Conservation (phyloP, 2,113 vertebrate species). For the Mesembrinibis cayennensis region DNA sequence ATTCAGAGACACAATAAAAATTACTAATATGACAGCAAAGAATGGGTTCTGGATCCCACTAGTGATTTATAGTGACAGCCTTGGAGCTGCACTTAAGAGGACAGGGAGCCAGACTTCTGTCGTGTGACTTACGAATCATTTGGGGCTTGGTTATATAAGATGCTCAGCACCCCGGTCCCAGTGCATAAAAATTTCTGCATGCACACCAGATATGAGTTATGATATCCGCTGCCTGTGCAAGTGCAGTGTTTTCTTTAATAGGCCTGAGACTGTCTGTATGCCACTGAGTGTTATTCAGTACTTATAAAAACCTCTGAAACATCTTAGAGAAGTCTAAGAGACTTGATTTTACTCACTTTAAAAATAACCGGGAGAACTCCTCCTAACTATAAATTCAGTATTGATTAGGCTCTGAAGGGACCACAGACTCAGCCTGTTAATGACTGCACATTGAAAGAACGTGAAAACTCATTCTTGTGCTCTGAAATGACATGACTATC, state of each 20-base stretch:
- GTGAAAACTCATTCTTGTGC: neutral
- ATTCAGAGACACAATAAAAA: neutral
- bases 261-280: neutral
- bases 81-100: neutral
- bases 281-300: neutral
- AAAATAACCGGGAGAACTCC: neutral
- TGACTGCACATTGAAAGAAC: neutral
- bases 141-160: neutral
- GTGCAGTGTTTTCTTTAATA: neutral
- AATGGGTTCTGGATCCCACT: neutral
- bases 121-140: rapidly evolving
- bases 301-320: neutral
- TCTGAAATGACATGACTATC: neutral
- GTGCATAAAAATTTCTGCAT: neutral
- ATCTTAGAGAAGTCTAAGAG: neutral
- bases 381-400: neutral
- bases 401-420: neutral
- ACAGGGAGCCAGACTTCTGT: neutral
- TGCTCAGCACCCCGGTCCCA: neutral
- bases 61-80: neutral
- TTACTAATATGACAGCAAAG: neutral
- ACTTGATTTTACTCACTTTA: neutral
- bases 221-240: neutral
- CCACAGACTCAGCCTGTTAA: neutral
- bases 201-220: rapidly evolving